These are phyloP conservation scores for Myxocyprinus asiaticus DNA, from an alignment of 2,113 vertebrate species.

Conservation along the genomic window DNA sequence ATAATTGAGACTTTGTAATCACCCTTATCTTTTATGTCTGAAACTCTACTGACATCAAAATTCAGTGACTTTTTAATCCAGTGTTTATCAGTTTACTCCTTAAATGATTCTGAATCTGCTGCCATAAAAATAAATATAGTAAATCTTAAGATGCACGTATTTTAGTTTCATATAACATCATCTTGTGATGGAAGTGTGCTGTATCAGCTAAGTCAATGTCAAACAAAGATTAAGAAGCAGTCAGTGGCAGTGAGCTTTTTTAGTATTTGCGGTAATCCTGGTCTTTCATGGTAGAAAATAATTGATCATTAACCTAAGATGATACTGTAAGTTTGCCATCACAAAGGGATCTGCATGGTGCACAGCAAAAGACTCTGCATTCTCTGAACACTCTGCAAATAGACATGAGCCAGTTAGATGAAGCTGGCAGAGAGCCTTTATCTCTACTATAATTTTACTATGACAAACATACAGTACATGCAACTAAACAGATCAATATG, in stretches of 20 bases:
- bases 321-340: background rate
- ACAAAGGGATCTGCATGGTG: background rate
- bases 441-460: no score
- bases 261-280: slow-evolving; percentile 5
- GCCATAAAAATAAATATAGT: no score
- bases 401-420: slow-evolving; percentile 59
- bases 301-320: background rate
- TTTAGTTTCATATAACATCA: background rate
- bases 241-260: background rate
- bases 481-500: slow-evolving; percentile 55
- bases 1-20: no score
- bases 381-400: slow-evolving; percentile 42
- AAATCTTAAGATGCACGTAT: no score
- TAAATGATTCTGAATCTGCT: no score
- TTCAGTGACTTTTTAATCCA: no score
- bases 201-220: background rate
- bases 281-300: slow-evolving; percentile 5
- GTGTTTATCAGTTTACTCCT: no score
- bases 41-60: no score
- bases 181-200: background rate
- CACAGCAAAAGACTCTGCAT: slow-evolving; percentile 32
- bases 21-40: no score
- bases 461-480: slow-evolving; percentile 58
- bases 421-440: slow-evolving; percentile 55
- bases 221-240: background rate